Evolutionary conservation across 2,113 vertebrate species (phyloP), one percentile per base, ranked within the genome.

Genomic region (Cyanoramphus novaezelandiae): DNA sequence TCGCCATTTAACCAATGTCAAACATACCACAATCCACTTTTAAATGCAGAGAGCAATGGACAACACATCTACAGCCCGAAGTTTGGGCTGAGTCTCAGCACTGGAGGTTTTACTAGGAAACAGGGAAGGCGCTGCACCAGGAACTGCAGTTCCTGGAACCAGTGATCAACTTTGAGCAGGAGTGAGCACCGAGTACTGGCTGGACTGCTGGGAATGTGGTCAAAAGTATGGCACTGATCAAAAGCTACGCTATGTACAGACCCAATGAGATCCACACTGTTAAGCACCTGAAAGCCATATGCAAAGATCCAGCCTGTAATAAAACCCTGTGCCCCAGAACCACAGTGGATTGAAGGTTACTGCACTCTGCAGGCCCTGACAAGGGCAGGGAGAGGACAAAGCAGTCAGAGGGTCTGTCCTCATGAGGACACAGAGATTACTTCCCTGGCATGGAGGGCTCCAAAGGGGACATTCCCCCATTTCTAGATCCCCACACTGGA

Each of bases 341-440:
- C 7, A 16, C 0, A 0, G 49, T 6, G 11, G 35, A 74, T 8
- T 3, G 2, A 39, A 53, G 27, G 55, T 25, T 43, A 11, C 44
- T 63, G 11, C 0, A 1, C 27, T 60, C 23, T 62, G 76, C 12
- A 50, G 41, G 28, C 31, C 47, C 31, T 7, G 28, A 55, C 10
- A 37, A 46, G 25, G 39, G 35, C 53, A 74, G 28, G 17, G 37
- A n/a, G 24, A 57, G 6, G 44, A 12, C 19, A 67, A 43, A 65
- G 67, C 35, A 86, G 15, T n/a, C 24, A 39, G 49, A 75, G 37
- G 25, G 46, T 43, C 37, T n/a, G 49, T 52, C 47, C 46, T 35
- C 41, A 16, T 1, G 9, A 71, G 46, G 27, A 67, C 19, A n/a
- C 60, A 76, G 43, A 57, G 17, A 47, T 31, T 44, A 44, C 29